Evolutionary conservation across 1,140 invertebrate genomes (phyloP).

Genomic region (Drosophila bocki): DNA sequence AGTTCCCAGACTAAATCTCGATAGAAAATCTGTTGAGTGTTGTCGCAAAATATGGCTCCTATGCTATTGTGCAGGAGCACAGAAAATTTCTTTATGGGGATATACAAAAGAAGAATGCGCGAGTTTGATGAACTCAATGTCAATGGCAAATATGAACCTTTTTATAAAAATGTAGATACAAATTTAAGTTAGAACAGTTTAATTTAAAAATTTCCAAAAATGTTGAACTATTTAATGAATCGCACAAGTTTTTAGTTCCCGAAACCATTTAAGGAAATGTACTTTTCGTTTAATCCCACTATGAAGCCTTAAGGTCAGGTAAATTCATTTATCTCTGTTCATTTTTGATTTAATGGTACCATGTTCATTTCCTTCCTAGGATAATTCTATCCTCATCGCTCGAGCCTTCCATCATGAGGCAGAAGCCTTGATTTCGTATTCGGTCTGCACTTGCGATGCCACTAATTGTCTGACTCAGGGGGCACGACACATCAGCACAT

Average conservation of each 20-base stretch:
- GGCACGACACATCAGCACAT: neutral
- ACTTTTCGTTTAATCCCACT: no score
- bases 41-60: neutral
- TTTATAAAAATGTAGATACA: neutral
- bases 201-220: no score
- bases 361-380: neutral
- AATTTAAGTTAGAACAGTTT: no score
- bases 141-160: neutral
- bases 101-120: neutral
- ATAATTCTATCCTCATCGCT: constrained; percentile 2
- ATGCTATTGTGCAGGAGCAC: neutral
- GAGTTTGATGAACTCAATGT: constrained; percentile 6
- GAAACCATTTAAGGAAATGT: neutral
- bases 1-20: neutral
- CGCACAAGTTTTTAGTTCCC: no score
- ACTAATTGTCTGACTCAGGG: constrained; percentile 10
- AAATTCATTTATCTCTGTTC: neutral
- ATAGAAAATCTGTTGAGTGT: neutral
- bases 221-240: no score
- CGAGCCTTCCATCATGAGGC: neutral
- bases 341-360: no score
- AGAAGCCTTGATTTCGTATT: constrained; percentile 10
- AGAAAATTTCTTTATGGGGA: neutral
- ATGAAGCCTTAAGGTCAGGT: neutral
- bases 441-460: neutral